Evolutionary conservation across 2,888 invertebrate genomes (phyloP).

Genomic region (Lobophora halterata): DNA sequence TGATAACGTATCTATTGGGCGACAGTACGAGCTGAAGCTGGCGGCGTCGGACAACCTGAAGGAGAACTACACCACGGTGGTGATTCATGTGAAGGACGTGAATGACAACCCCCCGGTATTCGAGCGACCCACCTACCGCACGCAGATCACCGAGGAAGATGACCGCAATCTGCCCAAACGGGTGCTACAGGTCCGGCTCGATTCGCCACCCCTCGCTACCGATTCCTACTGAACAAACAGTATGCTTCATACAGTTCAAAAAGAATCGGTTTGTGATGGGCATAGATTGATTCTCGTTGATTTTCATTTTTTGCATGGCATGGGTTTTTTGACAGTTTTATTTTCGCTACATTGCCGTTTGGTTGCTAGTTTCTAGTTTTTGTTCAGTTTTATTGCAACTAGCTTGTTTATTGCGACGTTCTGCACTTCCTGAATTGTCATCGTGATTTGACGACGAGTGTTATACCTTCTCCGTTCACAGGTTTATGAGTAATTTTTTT

Average conservation of each 20-base stretch:
- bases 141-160: conserved; percentile 97
- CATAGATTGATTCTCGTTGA: conserved; percentile 42
- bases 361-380: conserved; percentile 60
- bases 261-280: conserved; percentile 51
- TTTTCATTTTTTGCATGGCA: conserved; percentile 67
- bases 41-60: conserved; percentile 98
- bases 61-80: conserved; percentile 98
- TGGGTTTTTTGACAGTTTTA: conserved; percentile 58
- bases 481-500: conserved; percentile 8
- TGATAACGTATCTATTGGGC: conserved; percentile 35
- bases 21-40: conserved; percentile 94
- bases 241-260: conserved; percentile 37
- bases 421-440: conserved; percentile 41
- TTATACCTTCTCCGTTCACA: conserved; percentile 18
- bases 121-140: conserved; percentile 95
- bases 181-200: conserved; percentile 88
- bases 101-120: conserved; percentile 99
- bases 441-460: conserved; percentile 29
- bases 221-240: conserved; percentile 46
- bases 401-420: conserved; percentile 46
- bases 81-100: conserved; percentile 98
- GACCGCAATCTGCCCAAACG: conserved; percentile 96
- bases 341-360: conserved; percentile 45
- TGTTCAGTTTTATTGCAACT: conserved; percentile 52
- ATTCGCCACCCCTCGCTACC: conserved; percentile 80